Evolutionary conservation across 30 jellyfish, hydroid and myxozoan species (phyloP).

Genomic region (Aurelia aurita): DNA sequence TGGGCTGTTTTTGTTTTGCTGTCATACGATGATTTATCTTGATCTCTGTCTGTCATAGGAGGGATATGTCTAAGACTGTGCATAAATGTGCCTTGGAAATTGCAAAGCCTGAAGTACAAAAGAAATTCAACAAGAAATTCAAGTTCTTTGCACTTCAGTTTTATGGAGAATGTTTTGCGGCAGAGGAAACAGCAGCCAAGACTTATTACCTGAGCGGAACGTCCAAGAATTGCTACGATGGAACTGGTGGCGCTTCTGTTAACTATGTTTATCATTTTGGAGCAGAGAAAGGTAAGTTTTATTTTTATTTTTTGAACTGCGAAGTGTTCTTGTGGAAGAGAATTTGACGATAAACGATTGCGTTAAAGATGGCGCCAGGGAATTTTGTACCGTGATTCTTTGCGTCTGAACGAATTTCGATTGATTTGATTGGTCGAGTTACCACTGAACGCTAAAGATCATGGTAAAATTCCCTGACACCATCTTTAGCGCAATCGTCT

Average conservation of each 20-base stretch:
- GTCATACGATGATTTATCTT: no score
- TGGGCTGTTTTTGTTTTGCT: no score
- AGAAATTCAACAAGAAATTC: constrained; percentile 33
- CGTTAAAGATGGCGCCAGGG: no score
- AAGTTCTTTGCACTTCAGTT: constrained; percentile 70
- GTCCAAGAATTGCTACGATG: constrained; percentile 63
- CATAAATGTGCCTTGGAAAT: constrained; percentile 56
- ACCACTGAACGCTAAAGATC: no score
- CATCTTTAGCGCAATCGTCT: no score
- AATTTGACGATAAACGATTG: no score
- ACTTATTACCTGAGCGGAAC: constrained; percentile 69
- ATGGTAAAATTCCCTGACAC: no score
- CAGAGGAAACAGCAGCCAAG: constrained; percentile 48
- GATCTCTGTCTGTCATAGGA: constrained; percentile 29
- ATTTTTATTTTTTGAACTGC: no score
- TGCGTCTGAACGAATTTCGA: no score
- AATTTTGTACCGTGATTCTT: no score
- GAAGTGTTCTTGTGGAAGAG: no score
- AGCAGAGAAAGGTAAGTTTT: constrained; percentile 55
- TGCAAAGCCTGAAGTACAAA: constrained; percentile 2
- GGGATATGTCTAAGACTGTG: constrained; percentile 45
- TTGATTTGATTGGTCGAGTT: no score
- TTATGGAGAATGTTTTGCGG: constrained; percentile 94
- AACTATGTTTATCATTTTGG: constrained; percentile 86
- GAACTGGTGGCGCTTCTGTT: constrained; percentile 74